phyloP scores from a whole-genome alignment of 2,888 invertebrate species.

The Andrena dorsata region DNA sequence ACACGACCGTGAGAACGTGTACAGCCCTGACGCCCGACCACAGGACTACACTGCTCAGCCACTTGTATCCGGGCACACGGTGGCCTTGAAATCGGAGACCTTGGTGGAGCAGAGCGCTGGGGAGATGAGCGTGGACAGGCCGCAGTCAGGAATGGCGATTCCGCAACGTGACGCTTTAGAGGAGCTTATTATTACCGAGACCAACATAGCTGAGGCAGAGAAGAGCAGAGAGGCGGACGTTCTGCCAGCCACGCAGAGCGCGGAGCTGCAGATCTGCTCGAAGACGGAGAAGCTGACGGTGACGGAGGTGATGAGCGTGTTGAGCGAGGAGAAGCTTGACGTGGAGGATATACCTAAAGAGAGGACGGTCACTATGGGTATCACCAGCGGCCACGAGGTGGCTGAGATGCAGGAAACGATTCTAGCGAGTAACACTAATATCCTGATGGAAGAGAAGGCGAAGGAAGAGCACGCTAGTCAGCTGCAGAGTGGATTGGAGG shows the following conservation, averaged over 20 bases:
- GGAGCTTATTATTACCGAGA: conserved; percentile 84
- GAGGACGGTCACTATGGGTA: conserved; percentile 70
- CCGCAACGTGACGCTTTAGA: conserved; percentile 86
- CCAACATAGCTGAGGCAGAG: conserved; percentile 85
- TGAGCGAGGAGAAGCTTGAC: conserved; percentile 76
- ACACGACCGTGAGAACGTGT: conserved; percentile 80
- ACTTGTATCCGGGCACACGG: conserved; percentile 85
- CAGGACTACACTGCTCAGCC: conserved; percentile 79
- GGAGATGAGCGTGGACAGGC: conserved; percentile 73
- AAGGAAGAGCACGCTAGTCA: conserved; percentile 76
- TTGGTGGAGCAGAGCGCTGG: conserved; percentile 71
- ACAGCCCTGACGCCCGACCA: conserved; percentile 74
- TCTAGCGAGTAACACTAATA: conserved; percentile 73
- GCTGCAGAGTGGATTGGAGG: conserved; percentile 84
- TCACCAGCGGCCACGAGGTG: conserved; percentile 79
- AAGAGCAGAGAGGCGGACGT: conserved; percentile 85
- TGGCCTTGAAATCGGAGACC: conserved; percentile 85
- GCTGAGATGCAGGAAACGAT: conserved; percentile 81
- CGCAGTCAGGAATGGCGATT: conserved; percentile 80
- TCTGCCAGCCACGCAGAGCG: conserved; percentile 78
- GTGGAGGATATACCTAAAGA: conserved; percentile 72
- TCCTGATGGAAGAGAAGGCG: conserved; percentile 82
- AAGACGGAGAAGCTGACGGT: conserved; percentile 77
- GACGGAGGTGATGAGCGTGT: conserved; percentile 77
- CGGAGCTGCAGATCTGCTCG: conserved; percentile 77